A percentile compares a stretch with the other conserved stretches of the same genome.
Evolutionary conservation across 2,888 invertebrate genomes (phyloP).

Genomic region (Latrodectus elegans): DNA sequence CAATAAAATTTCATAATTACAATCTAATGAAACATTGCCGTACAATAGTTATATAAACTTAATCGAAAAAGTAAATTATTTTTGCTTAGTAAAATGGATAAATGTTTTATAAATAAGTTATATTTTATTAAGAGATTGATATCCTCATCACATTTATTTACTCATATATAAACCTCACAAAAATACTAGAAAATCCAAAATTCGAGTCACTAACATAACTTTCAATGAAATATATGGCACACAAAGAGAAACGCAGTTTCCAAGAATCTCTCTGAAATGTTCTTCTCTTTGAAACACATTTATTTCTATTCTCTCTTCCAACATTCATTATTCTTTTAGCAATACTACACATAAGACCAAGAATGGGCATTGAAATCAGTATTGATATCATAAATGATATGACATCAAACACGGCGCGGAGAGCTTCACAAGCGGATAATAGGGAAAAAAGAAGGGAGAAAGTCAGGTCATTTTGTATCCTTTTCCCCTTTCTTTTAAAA

Average conservation of each 20-base stretch:
- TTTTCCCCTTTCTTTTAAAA: slow-evolving; percentile 19
- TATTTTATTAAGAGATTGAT: no score
- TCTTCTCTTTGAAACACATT: not conserved
- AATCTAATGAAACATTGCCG: no score
- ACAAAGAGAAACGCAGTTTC: not conserved
- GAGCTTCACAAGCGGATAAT: slow-evolving; percentile 51
- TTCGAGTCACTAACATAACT: no score
- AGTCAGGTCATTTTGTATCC: slow-evolving; percentile 59
- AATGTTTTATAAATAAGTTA: no score
- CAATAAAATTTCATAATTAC: no score
- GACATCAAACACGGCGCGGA: slow-evolving; percentile 44
- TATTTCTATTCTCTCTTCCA: not conserved
- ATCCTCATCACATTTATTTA: no score
- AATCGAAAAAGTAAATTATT: no score
- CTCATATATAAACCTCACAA: no score
- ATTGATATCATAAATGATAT: slow-evolving; percentile 60
- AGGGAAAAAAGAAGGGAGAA: slow-evolving; percentile 26
- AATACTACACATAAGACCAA: slow-evolving; percentile 1
- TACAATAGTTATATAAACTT: no score
- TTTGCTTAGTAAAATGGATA: no score
- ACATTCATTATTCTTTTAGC: not conserved
- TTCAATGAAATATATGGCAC: not conserved
- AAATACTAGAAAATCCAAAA: no score
- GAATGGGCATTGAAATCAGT: slow-evolving; percentile 58
- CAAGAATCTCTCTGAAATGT: not conserved